Base-by-base conservation (phyloP, 2,888 invertebrate genomes). In the Enchytraeus crypticus region DNA sequence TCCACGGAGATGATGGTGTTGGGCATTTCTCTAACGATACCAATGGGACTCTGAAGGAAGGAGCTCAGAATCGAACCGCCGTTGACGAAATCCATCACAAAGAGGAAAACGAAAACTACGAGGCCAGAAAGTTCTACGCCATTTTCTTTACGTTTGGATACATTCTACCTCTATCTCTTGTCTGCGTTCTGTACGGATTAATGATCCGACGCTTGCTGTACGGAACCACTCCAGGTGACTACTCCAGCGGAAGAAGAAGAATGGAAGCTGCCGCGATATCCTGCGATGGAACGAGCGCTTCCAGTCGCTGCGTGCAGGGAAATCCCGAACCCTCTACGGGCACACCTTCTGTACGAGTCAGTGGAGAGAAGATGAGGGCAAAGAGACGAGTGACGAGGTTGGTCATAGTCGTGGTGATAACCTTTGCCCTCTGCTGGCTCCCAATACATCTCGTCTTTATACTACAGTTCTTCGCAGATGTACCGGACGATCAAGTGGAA, bases 341-440 rank as follows among this genome's bases (percentile, higher is more conserved):
- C n/a, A n/a, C n/a, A n/a, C n/a, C n/a, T n/a, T n/a, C n/a, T n/a
- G n/a, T n/a, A n/a, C 21, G 18, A 71, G 74, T 76, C 64, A 88
- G 88, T 30, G 88, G 87, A 3, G 90, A 91, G 77, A 87, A 86
- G 71, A 84, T 88, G 64, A 84, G 89, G 67, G 89, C 90, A 65
- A 89, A 90, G 81, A 87, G 88, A 79, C 84, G 91, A 68, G 93
- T 92, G 38, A 95, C 93, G 5, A 84, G 90, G 66, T 87, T 95
- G 87, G 92, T 95, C 26, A 86, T 92, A 63, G 87, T 91, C 57
- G 90, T 92, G 57, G 90, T 92, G 1, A 86, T 90, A 57, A 90
- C 90, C 53, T 95, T 95, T 79, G 92, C 92, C 26, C 84, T 91
- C 47, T 92, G 92, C 81, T 93, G 93, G 93, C 86, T 89, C 72